Evolutionary conservation across 1,140 invertebrate genomes (phyloP), one percentile per base, ranked within the genome.

Genomic region (Nebria ingens): DNA sequence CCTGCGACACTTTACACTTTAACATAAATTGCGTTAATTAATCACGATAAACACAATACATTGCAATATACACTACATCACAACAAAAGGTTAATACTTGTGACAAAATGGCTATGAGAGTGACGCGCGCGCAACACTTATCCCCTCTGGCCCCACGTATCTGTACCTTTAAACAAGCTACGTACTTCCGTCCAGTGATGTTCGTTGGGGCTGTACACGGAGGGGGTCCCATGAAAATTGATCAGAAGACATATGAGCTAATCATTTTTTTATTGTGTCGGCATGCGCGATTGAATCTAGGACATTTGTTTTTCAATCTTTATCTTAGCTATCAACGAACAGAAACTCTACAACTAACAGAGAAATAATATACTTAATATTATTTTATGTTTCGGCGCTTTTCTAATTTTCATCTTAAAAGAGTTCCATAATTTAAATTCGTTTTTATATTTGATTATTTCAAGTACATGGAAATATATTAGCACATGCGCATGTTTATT

Each of bases 81-180:
- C 63, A 68, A 68, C 65, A 67, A 67, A 67, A 67, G 64, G 66
- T 68, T 67, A 68, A 66, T 66, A 63, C 40, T 66, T 66, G 66
- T 68, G 65, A 68, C 66, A 67, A 68, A 67, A 68, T 68, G 66
- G 66, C 65, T 56, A 63, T 56, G 51, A 54, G 22, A 45, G 40
- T 45, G 40, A 21, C 58, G 63, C 60, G 65, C 65, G 65, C 64
- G 64, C 65, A 63, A 54, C 51, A 58, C 25, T 49, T n/a, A n/a
- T n/a, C n/a, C n/a, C n/a, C n/a, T n/a, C n/a, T n/a, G n/a, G n/a
- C n/a, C n/a, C n/a, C n/a, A n/a, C n/a, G n/a, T n/a, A n/a, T n/a
- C n/a, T n/a, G n/a, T n/a, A n/a, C 54, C 42, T 51, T 21, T 34
- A 25, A 49, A 23, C n/a, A 23, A 49, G 25, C 51, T 45, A 56